Percentiles rank a stretch among this genome's conserved stretches.
These are phyloP conservation scores for Cosmopolites sordidus DNA, from an alignment of 2,888 invertebrate genomes.

Conservation along the genomic window DNA sequence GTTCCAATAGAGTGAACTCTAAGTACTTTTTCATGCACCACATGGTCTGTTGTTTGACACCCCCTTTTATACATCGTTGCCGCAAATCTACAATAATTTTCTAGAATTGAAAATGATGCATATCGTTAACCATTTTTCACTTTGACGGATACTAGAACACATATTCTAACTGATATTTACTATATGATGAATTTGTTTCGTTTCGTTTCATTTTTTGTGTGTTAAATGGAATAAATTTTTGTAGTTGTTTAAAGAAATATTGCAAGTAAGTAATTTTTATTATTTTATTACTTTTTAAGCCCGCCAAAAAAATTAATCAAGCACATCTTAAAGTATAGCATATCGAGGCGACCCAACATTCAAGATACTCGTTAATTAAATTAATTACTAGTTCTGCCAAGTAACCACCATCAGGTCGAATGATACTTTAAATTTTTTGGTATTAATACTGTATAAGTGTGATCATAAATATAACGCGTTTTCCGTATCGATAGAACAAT, in stretches of 20 bases:
- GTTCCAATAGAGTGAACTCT: conserved; percentile 33
- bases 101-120: conserved; percentile 6
- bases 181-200: neutral
- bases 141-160: conserved; percentile 3
- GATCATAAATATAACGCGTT: too few species aligned
- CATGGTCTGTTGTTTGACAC: conserved; percentile 26
- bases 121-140: neutral
- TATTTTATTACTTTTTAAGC: neutral
- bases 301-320: too few species aligned
- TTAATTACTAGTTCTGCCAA: too few species aligned
- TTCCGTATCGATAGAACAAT: too few species aligned
- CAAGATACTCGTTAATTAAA: too few species aligned
- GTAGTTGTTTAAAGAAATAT: neutral
- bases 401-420: too few species aligned
- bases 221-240: neutral
- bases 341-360: too few species aligned
- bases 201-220: neutral
- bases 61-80: conserved; percentile 16
- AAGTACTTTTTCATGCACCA: conserved; percentile 36
- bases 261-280: neutral
- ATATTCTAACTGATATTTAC: neutral
- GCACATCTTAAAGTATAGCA: too few species aligned
- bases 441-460: too few species aligned
- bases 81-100: conserved; percentile 18
- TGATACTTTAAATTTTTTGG: too few species aligned